Conservation (phyloP, 1,140 invertebrate genomes). For the Lycorma delicatula region DNA sequence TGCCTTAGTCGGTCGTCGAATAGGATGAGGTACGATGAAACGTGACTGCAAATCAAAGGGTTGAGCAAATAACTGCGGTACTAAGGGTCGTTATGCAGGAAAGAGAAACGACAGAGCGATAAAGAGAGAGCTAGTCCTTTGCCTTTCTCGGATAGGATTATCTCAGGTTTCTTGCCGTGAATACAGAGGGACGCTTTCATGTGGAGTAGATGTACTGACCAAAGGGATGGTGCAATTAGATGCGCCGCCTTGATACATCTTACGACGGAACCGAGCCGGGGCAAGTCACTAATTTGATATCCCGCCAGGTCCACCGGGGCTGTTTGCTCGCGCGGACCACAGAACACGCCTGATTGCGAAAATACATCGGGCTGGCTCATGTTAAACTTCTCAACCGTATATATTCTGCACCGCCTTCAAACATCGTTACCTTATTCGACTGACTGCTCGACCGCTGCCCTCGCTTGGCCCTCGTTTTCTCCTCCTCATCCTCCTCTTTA, state of each 20-base stretch:
- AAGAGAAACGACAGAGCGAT: no score
- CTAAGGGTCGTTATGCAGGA: no score
- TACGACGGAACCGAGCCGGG: no score
- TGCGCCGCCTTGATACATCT: slow-evolving; percentile 1
- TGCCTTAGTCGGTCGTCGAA: neutral
- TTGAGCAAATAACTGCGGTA: neutral
- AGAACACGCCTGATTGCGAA: slow-evolving; percentile 1
- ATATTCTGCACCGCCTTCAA: neutral
- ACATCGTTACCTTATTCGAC: neutral
- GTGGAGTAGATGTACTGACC: neutral
- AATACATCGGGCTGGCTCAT: neutral
- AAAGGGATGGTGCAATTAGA: neutral
- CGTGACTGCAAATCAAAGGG: neutral
- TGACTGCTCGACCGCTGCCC: neutral
- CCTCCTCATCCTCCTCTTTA: neutral
- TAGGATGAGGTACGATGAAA: neutral
- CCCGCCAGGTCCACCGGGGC: neutral
- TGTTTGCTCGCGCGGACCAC: neutral
- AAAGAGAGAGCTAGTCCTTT: no score
- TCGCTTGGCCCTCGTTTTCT: neutral
- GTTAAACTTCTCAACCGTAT: neutral
- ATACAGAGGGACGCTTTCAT: neutral
- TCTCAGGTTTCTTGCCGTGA: neutral
- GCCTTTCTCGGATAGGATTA: slow-evolving; percentile 1
- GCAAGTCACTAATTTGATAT: slow-evolving; percentile 4